Evolutionary conservation across 2,888 invertebrate species (phyloP), one percentile per base, ranked within the genome.

Genomic region (Amblyjoppa fuscipennis): DNA sequence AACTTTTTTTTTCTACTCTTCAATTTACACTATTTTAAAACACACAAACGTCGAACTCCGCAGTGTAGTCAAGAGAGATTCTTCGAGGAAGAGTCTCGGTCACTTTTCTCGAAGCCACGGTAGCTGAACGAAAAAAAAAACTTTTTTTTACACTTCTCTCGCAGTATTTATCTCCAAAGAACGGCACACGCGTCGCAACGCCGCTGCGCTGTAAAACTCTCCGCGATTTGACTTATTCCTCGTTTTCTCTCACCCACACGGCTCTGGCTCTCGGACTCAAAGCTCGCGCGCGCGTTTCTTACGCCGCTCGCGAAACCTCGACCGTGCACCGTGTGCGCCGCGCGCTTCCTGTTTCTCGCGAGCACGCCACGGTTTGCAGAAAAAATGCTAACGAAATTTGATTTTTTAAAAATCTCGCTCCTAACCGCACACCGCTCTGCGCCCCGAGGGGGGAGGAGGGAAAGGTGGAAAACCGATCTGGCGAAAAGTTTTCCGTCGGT

Each of bases 261-360:
- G 41, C 49, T n/a, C 49, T 34, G 53, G 68, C 38, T 13, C 53
- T 38, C 1, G 6, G 16, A 25, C 9, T 9, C 20, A 11, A 9
- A 11, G 20, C 20, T 20, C 7, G 56, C n/a, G 56, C 56, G 38
- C 68, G 68, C 68, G 68, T 45, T 68, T 41, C 20, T 41, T n/a
- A n/a, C 66, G 51, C n/a, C n/a, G 51, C 51, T 51, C n/a, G 16
- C 56, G 25, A 56, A 56, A 56, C 56, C 20, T 69, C 13, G 41
- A 49, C 38, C 9, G 25, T 41, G 25, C 68, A 38, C 25, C 28
- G 31, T 38, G 69, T 41, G 25, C 68, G 70, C 25, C 28, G 31
- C 70, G 69, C 31, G 70, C 28, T 71, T 51, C 51, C 34, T 53
- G 69, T 71, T 9, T 71, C 20, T 68, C 51, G 56, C 74, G 38